Base-by-base conservation (phyloP, 1,140 invertebrate species). In the Charaxes varanes region DNA sequence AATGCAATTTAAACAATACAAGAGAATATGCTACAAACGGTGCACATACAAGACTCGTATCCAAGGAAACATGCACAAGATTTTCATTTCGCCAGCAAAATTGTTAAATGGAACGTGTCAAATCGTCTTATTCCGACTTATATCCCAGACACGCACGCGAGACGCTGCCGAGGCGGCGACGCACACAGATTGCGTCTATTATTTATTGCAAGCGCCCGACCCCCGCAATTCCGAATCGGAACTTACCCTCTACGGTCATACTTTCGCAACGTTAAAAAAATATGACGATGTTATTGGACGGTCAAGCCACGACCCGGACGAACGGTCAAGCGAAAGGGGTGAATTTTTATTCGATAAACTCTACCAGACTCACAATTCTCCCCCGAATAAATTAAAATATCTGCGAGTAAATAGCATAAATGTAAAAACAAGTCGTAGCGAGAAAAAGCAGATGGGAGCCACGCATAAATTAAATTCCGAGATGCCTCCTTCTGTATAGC, bases 201-300 rank as follows among this genome's bases (percentile, higher is more conserved):
- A 82, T 82, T 82, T 82, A 82, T 73, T 55, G 53, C 46, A 30
- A 61, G 55, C 49, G 56, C 61, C 54, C 53, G 60, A 70, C 66
- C 74, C 77, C 41, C 31, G 64, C 64, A 73, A 78, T 81, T 78
- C 68, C 60, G 54, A 68, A 57, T 46, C 58, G 55, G 46, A 67
- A 62, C 61, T 68, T 66, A 69, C 71, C 68, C 72, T 68, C 59
- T 70, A 62, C 65, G 66, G 69, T 58, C 67, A n/a, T 69, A 73
- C 74, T 78, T 66, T 81, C 57, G 64, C 64, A 62, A 66, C 64
- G 61, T 68, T 76, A 65, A 73, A 78, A 74, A 77, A 82, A 78
- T 82, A 77, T 77, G 65, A 81, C 65, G 71, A 64, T 76, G 68
- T 81, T 78, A 81, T 80, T 78, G 68, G 54, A 62, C 53, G 51